Conservation (phyloP, 2,113 vertebrate genomes). For the Brevimyrus niger region DNA sequence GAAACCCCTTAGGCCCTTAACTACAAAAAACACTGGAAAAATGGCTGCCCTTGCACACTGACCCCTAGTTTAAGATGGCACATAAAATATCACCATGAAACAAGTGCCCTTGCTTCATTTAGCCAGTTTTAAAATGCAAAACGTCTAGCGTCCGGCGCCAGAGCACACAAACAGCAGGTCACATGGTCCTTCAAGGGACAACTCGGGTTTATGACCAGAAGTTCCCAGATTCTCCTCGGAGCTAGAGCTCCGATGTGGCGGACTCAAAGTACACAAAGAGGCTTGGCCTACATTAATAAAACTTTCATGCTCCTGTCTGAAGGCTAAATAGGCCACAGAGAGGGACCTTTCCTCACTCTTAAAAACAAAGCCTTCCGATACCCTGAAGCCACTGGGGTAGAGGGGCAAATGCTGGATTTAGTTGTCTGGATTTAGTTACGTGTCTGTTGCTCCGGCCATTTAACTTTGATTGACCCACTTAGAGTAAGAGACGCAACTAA, state of each 20-base stretch:
- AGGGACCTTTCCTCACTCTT: background rate
- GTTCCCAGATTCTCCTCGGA: background rate
- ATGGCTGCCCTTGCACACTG: background rate
- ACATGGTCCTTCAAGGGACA: background rate
- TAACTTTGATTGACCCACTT: background rate
- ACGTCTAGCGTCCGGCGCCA: background rate
- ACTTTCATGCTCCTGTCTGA: background rate
- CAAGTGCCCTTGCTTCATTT: background rate
- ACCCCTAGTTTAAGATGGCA: background rate
- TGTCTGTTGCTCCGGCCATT: background rate
- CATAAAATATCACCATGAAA: background rate
- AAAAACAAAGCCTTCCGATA: background rate
- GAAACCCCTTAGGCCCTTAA: background rate
- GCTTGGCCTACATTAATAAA: background rate
- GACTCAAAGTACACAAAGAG: background rate
- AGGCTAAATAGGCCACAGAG: background rate
- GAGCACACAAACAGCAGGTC: background rate
- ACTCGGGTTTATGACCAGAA: background rate
- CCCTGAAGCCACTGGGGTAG: background rate
- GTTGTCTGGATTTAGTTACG: background rate
- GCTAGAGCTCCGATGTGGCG: background rate
- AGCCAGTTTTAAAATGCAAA: background rate
- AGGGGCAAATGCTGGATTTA: background rate
- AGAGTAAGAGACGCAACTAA: background rate
- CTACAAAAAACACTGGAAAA: background rate